Evolutionary conservation across 2,113 vertebrate species (phyloP).

Genomic region (Oreamnos americanus): DNA sequence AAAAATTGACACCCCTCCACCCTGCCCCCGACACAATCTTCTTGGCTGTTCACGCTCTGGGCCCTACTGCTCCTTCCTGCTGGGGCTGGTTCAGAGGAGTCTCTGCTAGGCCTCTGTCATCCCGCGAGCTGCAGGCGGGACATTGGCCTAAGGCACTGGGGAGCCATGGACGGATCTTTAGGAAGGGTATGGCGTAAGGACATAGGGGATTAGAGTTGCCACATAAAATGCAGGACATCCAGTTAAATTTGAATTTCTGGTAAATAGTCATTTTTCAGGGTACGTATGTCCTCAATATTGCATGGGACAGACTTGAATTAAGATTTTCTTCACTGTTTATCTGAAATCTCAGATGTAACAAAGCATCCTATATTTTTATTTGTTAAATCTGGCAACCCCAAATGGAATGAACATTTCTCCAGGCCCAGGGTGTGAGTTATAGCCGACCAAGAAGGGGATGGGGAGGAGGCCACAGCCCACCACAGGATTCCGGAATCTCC

Average conservation of each 20-base stretch:
- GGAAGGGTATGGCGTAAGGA: background rate
- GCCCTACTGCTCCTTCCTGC: background rate
- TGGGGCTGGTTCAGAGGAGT: background rate
- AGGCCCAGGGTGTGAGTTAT: background rate
- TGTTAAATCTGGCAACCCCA: background rate
- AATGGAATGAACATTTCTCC: background rate
- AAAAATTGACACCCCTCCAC: background rate
- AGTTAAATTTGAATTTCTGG: background rate
- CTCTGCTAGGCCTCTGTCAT: fast-evolving
- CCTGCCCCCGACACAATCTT: fast-evolving
- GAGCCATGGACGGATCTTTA: background rate
- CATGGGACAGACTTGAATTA: background rate
- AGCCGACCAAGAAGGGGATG: no score
- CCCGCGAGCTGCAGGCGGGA: fast-evolving
- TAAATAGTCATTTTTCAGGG: background rate
- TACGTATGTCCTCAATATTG: background rate
- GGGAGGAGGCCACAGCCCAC: background rate
- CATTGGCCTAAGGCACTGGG: background rate
- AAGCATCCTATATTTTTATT: background rate
- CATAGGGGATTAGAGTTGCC: background rate
- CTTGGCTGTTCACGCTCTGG: background rate
- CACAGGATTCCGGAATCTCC: background rate
- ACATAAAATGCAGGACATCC: background rate
- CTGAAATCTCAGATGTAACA: background rate
- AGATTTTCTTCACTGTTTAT: background rate